Conservation (phyloP, 2,888 invertebrate species). For the Perizoma affinitatum region DNA sequence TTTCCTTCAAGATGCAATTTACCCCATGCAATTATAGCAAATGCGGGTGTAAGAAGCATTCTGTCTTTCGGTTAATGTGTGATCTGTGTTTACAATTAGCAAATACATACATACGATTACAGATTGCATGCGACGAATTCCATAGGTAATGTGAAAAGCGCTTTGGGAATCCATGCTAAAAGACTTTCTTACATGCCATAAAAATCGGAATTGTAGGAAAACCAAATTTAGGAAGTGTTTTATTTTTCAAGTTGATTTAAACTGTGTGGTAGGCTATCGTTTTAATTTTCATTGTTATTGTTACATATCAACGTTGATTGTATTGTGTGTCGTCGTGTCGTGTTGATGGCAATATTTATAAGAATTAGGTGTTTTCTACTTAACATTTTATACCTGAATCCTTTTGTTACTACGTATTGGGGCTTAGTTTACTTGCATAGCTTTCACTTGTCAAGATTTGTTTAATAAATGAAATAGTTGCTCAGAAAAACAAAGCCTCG, state of each 20-base stretch:
- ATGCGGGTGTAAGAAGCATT: too few relatives aligned
- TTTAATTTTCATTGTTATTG: constrained; percentile 57
- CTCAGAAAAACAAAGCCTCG: too few relatives aligned
- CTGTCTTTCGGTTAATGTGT: too few relatives aligned
- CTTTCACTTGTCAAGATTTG: too few relatives aligned
- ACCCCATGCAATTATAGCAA: too few relatives aligned
- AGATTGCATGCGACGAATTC: too few relatives aligned
- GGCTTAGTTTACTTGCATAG: too few relatives aligned
- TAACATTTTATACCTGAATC: constrained; percentile 29
- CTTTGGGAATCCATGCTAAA: neutral
- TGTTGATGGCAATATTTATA: constrained; percentile 64
- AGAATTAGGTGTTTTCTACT: constrained; percentile 43
- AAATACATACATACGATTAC: too few relatives aligned
- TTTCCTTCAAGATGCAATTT: neutral
- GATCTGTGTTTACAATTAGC: too few relatives aligned
- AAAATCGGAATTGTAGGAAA: neutral
- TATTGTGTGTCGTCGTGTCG: constrained; percentile 70
- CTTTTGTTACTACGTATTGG: constrained; percentile 24
- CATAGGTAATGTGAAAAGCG: too few relatives aligned
- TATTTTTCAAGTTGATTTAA: constrained; percentile 27
- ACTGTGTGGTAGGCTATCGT: constrained; percentile 45
- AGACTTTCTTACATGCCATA: neutral
- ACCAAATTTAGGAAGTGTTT: neutral
- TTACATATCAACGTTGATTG: constrained; percentile 77
- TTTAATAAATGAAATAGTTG: too few relatives aligned